Evolutionary conservation across 2,113 vertebrate genomes (phyloP), one percentile per base, ranked within the genome.

Genomic region (Cathartes aura): DNA sequence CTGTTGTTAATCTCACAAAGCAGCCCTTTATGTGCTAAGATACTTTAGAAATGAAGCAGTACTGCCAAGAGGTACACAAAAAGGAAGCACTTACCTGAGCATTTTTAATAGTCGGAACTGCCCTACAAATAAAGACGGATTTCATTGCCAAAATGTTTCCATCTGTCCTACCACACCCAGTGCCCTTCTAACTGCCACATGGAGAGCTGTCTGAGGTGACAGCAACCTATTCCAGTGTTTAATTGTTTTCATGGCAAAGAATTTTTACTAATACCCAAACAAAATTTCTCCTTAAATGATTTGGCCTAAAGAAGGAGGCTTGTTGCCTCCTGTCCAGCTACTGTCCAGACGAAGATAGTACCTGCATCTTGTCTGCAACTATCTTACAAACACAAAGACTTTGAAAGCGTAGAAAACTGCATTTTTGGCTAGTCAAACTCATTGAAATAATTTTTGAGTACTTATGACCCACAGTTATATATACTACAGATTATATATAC

Each of bases 101-200:
- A 36, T 56, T 83, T 91, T 47, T 43, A 70, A 32, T 43, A 63
- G 48, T 38, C 3, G 3, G 20, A 81, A 91, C 12, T 27, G 4
- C 20, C 11, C 17, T 27, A n/a, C 2, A 52, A 80, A 80, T 2
- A 4, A 53, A 75, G 43, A 45, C 16, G 9, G 21, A 64, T 66
- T 92, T 88, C 6, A 15, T 30, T 68, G 29, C 0, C 1, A 53
- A 29, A 53, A 53, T 53, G 26, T 53, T 53, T 26, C 53, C 53
- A 30, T 55, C 53, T 30, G 53, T 55, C 53, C 53, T 55, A 30
- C 27, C 52, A 30, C 16, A 53, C 9, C 52, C 52, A 29, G 52
- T 17, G 27, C 27, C 27, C 16, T 53, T 53, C 27, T 53, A 53
- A 53, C 52, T 4, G 4, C 12, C 19, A n/a, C 0, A 0, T 1